These are phyloP conservation scores for Nansenia antarctica DNA, from an alignment of 2,113 vertebrate species.

Conservation along the genomic window DNA sequence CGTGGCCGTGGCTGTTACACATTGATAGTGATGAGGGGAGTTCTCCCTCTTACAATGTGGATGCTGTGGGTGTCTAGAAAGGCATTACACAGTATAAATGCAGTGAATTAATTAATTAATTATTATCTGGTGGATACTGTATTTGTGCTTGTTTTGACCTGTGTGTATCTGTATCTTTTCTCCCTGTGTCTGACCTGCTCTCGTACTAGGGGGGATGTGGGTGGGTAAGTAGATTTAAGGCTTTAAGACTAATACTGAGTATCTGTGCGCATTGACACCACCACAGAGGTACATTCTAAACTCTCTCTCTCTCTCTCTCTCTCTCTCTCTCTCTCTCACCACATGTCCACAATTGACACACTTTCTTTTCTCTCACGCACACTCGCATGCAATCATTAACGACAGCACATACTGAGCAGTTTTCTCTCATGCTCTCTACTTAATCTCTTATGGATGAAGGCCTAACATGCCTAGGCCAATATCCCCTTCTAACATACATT, in stretches of 20 bases:
- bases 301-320: slow-evolving; percentile 41
- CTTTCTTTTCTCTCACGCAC: slow-evolving; percentile 3
- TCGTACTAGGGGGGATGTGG: slow-evolving; percentile 39
- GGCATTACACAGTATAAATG: too few species aligned
- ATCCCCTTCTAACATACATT: too few species aligned
- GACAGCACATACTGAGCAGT: too few species aligned
- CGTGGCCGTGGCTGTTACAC: too few species aligned
- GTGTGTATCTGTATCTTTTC: slow-evolving; percentile 7
- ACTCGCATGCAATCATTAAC: too few species aligned
- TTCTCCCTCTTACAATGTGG: too few species aligned
- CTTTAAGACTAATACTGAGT: slow-evolving; percentile 71
- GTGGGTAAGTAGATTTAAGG: slow-evolving; percentile 74
- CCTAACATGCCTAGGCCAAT: too few species aligned
- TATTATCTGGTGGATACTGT: not conserved
- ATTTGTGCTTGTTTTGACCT: not conserved
- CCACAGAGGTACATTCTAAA: slow-evolving; percentile 50
- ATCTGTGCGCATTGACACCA: slow-evolving; percentile 47
- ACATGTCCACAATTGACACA: not conserved
- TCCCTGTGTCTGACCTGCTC: slow-evolving; percentile 42
- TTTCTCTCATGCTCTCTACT: too few species aligned
- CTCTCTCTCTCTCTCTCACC: not conserved
- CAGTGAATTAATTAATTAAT: too few species aligned
- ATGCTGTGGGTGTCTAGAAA: too few species aligned
- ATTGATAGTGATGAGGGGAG: not conserved
- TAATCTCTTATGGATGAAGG: too few species aligned